Evolutionary conservation across 2,113 vertebrate species (phyloP).

Genomic region (Motacilla alba): DNA sequence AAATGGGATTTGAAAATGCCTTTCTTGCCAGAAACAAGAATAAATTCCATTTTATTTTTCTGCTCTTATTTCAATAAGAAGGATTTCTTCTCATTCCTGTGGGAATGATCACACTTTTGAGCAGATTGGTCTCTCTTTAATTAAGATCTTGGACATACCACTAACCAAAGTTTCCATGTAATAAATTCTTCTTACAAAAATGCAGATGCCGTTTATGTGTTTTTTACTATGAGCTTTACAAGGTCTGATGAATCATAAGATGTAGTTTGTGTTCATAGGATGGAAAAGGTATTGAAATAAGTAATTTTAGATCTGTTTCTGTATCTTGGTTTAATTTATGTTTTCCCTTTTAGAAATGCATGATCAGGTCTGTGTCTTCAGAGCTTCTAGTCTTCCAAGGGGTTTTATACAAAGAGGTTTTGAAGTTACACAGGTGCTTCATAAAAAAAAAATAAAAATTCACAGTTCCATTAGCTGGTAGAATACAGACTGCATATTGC

Average conservation of each 20-base stretch:
- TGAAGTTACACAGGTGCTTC: neutral
- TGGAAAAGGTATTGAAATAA: neutral
- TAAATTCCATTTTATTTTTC: constrained; percentile 15
- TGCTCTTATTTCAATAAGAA: neutral
- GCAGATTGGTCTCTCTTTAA: neutral
- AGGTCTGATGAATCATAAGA: neutral
- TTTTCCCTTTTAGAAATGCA: neutral
- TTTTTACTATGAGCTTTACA: neutral
- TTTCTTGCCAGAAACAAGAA: constrained; percentile 39
- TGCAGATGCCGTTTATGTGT: neutral
- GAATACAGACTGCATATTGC: neutral
- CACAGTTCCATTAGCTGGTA: neutral
- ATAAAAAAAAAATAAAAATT: neutral
- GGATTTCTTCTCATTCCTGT: neutral
- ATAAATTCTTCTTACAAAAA: neutral
- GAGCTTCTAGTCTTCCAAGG: neutral
- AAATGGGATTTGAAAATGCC: constrained; percentile 39
- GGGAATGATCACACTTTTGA: neutral
- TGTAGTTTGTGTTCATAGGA: neutral
- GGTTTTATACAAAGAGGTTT: neutral
- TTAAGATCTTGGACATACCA: neutral
- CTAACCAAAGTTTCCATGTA: neutral
- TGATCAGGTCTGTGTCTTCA: neutral
- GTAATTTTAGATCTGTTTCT: neutral
- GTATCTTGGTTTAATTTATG: neutral